Evolutionary conservation across 2,888 invertebrate genomes (phyloP).

Genomic region (Ophion obscuratus): DNA sequence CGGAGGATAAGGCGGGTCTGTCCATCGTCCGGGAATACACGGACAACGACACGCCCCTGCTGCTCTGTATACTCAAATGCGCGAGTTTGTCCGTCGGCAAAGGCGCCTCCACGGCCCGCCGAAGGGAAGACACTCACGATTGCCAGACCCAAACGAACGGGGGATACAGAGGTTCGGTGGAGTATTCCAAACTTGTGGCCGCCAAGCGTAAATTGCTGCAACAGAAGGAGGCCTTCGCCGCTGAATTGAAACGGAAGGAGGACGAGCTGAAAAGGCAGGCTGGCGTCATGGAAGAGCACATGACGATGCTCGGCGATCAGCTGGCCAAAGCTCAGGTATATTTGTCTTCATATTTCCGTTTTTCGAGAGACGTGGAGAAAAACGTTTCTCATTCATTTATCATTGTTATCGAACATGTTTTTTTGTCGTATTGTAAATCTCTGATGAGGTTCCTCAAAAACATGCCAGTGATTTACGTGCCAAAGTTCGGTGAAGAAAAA

Average conservation of each 20-base stretch:
- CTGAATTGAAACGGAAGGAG: constrained; percentile 77
- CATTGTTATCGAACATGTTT: too few species aligned
- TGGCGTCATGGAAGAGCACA: constrained; percentile 75
- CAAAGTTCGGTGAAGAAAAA: too few species aligned
- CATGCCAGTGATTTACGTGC: too few species aligned
- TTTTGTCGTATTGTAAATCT: too few species aligned
- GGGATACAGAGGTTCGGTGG: constrained; percentile 35
- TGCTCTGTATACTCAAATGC: constrained; percentile 79
- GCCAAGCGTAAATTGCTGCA: constrained; percentile 75
- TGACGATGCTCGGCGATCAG: constrained; percentile 75
- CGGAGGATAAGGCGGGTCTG: constrained; percentile 74
- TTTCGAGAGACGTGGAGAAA: too few species aligned
- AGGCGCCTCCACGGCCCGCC: neutral
- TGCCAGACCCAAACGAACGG: constrained; percentile 70
- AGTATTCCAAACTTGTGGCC: constrained; percentile 65
- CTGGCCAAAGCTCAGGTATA: constrained; percentile 78
- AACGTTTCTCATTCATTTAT: too few species aligned
- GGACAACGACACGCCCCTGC: constrained; percentile 75
- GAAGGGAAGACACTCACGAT: constrained; percentile 37
- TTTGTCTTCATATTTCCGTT: neutral
- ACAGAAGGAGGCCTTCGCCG: constrained; percentile 77
- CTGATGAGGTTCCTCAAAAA: too few species aligned
- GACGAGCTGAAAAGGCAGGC: constrained; percentile 76
- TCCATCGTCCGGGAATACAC: constrained; percentile 77
- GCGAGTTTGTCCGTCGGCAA: constrained; percentile 56